phyloP scores from a whole-genome alignment of 2,797 vertebrate species.

The Premnoplex brunnescens region DNA sequence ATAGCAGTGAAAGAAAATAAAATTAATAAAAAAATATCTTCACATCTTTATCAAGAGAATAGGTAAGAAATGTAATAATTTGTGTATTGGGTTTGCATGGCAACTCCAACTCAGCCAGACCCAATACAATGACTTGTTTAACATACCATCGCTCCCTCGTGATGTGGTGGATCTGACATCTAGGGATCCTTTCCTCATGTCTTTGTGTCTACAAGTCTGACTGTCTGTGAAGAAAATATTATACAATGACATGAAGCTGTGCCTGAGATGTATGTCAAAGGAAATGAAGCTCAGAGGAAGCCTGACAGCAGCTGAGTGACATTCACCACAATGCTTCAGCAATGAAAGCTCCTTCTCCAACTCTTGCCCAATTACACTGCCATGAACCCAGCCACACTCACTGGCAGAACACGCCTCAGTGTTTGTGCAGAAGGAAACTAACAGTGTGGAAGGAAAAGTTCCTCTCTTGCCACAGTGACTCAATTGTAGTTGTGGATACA shows the following conservation, averaged over 20 bases:
- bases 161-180: conserved; percentile 90
- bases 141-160: conserved; percentile 91
- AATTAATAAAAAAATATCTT: background rate
- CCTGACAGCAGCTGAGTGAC: background rate
- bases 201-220: conserved; percentile 90
- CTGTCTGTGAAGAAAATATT: conserved; percentile 80
- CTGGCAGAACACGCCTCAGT: background rate
- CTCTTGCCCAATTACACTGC: background rate
- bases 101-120: background rate
- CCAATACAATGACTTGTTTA: background rate
- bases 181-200: conserved; percentile 93
- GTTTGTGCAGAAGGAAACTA: background rate
- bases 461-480: background rate
- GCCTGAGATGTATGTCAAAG: background rate
- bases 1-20: background rate
- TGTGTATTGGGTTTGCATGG: background rate
- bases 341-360: background rate
- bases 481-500: background rate
- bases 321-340: background rate
- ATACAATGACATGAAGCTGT: background rate
- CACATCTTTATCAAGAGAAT: background rate
- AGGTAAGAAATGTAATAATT: background rate
- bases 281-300: background rate
- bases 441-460: background rate
- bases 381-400: background rate